Evolutionary conservation across 2,113 vertebrate genomes (phyloP).

Genomic region (Myotis brandtii): DNA sequence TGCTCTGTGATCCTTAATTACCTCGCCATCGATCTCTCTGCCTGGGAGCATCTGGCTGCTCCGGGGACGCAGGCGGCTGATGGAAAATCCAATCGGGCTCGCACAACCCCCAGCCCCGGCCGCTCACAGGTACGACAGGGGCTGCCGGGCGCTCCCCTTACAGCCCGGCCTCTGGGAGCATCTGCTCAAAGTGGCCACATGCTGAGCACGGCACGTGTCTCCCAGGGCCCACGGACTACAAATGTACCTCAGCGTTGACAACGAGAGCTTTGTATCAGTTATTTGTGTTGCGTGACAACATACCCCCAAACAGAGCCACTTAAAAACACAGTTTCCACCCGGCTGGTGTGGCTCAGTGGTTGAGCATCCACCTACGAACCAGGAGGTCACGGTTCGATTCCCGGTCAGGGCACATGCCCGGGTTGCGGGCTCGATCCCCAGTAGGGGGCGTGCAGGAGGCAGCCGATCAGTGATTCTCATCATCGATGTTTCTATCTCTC

Average conservation of each 20-base stretch:
- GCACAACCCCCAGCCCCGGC: neutral
- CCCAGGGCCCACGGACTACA: neutral
- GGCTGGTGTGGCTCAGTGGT: too few relatives aligned
- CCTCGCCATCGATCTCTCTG: conserved; percentile 40
- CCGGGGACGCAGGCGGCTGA: conserved; percentile 7
- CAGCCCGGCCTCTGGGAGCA: neutral
- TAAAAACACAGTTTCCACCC: too few relatives aligned
- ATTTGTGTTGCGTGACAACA: too few relatives aligned
- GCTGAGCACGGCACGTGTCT: neutral
- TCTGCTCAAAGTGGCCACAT: neutral
- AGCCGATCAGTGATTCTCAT: too few relatives aligned
- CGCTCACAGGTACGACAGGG: neutral
- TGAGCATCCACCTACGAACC: too few relatives aligned
- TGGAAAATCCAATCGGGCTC: conserved; percentile 34
- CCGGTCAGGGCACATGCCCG: too few relatives aligned
- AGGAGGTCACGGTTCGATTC: too few relatives aligned
- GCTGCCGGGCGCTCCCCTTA: neutral
- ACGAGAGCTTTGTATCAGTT: fast-evolving
- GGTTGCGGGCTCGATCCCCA: too few relatives aligned
- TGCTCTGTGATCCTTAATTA: conserved; percentile 51
- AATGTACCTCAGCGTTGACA: too few relatives aligned
- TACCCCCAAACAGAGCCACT: too few relatives aligned
- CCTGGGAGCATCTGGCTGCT: neutral
- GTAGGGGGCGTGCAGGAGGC: too few relatives aligned
- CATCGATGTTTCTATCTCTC: too few relatives aligned